Percentiles rank a stretch among this genome's conserved stretches.
Conservation (phyloP, 2,888 invertebrate species). For the Trypoxylon attenuatum region DNA sequence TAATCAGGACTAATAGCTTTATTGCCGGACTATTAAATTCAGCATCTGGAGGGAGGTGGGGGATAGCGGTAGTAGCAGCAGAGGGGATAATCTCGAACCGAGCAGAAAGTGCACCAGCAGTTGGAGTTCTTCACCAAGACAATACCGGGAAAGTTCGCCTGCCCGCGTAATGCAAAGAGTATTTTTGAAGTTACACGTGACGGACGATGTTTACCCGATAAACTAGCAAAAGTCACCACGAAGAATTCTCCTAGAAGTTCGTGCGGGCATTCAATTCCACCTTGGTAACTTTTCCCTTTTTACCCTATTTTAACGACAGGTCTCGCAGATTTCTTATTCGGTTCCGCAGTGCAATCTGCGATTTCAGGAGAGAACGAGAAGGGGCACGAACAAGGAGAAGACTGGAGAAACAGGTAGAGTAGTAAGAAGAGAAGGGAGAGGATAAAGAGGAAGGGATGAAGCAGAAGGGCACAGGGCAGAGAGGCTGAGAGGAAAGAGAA, state of each 20-base stretch:
- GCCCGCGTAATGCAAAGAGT: conserved; percentile 13
- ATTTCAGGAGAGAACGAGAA: conserved; percentile 27
- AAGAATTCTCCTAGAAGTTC: conserved; percentile 21
- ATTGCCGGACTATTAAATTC: conserved; percentile 63
- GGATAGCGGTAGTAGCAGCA: no score
- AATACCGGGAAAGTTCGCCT: conserved; percentile 6
- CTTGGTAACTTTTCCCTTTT: conserved; percentile 12
- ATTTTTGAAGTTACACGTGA: conserved; percentile 16
- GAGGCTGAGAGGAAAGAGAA: no score
- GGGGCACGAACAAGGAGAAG: conserved; percentile 7
- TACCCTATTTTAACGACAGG: conserved; percentile 21
- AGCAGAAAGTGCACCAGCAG: conserved; percentile 12
- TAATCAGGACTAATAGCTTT: conserved; percentile 69
- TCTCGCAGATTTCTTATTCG: conserved; percentile 32
- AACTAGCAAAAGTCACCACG: conserved; percentile 17
- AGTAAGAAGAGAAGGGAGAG: neutral
- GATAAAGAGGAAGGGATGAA: neutral
- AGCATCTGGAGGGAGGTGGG: no score
- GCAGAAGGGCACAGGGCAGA: no score
- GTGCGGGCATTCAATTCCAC: conserved; percentile 35
- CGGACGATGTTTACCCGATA: conserved; percentile 19
- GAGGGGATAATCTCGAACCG: neutral
- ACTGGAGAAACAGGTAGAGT: conserved; percentile 1
- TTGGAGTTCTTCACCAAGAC: conserved; percentile 5
- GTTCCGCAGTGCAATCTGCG: conserved; percentile 52